Base-by-base conservation (phyloP, 1,140 invertebrate species). In the Trichoplusia ni region DNA sequence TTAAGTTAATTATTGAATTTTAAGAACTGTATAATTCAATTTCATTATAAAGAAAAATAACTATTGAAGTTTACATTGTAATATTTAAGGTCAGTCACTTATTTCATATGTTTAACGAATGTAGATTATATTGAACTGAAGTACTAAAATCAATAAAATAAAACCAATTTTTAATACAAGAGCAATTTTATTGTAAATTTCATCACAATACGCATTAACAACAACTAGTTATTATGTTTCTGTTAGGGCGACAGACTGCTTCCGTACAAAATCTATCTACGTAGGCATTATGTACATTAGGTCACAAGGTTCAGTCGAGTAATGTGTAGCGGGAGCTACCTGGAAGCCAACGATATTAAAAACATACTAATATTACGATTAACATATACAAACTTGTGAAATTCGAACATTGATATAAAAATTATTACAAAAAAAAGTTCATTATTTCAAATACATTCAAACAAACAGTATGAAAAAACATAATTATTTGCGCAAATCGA, bases 181-280 rank as follows among this genome's bases (percentile, higher is more conserved):
- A 82, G 75, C 70, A 47, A 64, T 81, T 60, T 84, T 77, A 81
- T 79, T 83, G 61, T 27, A 69, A 71, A 59, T 59, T 65, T 47
- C 38, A 65, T 77, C 80, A 82, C 69, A 79, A 71, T 77, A 77
- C 42, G 65, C 67, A 68, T 69, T 64, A 68, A 73, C 71, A 73
- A 77, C 66, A 71, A 62, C 62, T 65, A 58, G 69, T 71, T 71
- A 71, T 71, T 66, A 74, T 80, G 71, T 69, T 75, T 70, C 53
- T 60, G 69, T 71, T 69, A 64, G 62, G 63, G 69, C 66, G 49
- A 71, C 64, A 71, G 31, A 38, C 35, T 49, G 47, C 25, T 62
- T 75, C 70, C 56, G 42, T 83, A 85, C 79, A 81, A 82, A 82
- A 75, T 67, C 67, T 73, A 73, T 64, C 65, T 75, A 71, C 11